A percentile compares a stretch with the other conserved stretches of the same genome.
Evolutionary conservation across 2,113 vertebrate species (phyloP).

Genomic region (Sminthopsis crassicaudata): DNA sequence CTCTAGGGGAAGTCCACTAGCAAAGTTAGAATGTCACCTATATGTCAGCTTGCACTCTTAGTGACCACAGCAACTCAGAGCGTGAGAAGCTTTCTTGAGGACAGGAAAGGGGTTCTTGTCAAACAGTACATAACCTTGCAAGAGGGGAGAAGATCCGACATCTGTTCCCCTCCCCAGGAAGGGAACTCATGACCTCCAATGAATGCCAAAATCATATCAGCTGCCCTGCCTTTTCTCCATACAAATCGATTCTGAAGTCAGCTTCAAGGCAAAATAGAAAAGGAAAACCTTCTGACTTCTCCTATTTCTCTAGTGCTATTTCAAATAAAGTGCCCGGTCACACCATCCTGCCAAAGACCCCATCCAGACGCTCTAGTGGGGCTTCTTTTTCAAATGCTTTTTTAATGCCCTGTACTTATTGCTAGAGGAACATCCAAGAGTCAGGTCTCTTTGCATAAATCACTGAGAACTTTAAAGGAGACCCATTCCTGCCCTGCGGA

Average conservation of each 20-base stretch:
- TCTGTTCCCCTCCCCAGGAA: not conserved
- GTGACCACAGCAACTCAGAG: not conserved
- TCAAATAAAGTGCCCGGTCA: not conserved
- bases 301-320: not conserved
- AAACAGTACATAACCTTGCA: not conserved
- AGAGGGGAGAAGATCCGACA: too few relatives aligned
- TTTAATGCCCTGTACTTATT: conserved; percentile 35
- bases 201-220: not conserved
- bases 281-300: not conserved
- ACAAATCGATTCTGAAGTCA: conserved; percentile 53
- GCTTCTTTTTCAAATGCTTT: conserved; percentile 29
- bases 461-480: conserved; percentile 61
- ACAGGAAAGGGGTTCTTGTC: accelerated
- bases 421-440: conserved; percentile 30
- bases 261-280: conserved; percentile 1
- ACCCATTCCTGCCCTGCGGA: conserved; percentile 59
- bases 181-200: not conserved
- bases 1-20: not conserved
- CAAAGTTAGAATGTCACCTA: not conserved
- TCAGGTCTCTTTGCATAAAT: conserved; percentile 60
- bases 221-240: conserved; percentile 52
- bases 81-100: not conserved
- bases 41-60: not conserved
- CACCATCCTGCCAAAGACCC: conserved; percentile 42
- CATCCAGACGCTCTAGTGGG: conserved; percentile 34